Conservation (phyloP, 2,888 invertebrate genomes). For the Spisula subtruncata region DNA sequence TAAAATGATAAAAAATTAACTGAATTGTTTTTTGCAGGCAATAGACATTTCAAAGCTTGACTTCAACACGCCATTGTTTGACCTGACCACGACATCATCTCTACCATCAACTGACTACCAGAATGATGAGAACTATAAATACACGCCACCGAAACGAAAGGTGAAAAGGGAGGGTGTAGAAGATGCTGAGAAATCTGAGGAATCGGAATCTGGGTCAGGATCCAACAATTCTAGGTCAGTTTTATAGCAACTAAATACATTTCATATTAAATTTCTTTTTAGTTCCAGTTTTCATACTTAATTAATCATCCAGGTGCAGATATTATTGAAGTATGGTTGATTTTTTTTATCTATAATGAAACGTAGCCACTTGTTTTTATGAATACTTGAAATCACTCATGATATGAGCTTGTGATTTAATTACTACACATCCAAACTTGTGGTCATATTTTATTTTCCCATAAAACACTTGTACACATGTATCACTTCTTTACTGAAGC, state of each 20-base stretch:
- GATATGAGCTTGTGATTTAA: no score
- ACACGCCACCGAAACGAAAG: constrained; percentile 69
- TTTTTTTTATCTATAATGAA: no score
- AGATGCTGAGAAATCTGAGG: constrained; percentile 60
- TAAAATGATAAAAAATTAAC: not conserved
- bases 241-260: not conserved
- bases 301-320: no score
- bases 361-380: no score
- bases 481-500: no score
- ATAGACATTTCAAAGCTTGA: constrained; percentile 73
- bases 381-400: no score
- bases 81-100: constrained; percentile 71
- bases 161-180: constrained; percentile 61
- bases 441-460: no score
- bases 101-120: constrained; percentile 69
- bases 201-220: constrained; percentile 79
- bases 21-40: constrained; percentile 54
- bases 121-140: constrained; percentile 72
- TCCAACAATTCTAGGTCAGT: constrained; percentile 70
- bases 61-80: constrained; percentile 82
- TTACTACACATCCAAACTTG: no score
- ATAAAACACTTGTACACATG: no score
- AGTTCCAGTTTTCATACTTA: no score
- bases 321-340: no score
- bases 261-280: no score